Evolutionary conservation across 2,113 vertebrate genomes (phyloP).

Genomic region (Scolopax mira): DNA sequence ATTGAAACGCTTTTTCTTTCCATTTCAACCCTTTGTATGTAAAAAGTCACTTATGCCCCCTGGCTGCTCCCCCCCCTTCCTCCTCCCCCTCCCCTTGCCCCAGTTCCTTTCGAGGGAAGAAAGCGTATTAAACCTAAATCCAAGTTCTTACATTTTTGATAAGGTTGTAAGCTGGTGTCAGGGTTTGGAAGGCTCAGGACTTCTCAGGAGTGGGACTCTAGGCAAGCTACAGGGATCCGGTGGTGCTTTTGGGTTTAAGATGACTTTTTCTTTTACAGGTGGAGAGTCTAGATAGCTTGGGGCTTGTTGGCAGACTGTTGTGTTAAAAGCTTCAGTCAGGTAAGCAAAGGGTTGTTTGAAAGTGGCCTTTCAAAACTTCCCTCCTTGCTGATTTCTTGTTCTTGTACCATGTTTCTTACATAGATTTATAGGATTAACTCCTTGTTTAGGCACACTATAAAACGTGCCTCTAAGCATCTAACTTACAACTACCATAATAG

Average conservation of each 20-base stretch:
- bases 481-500: slow-evolving; percentile 30
- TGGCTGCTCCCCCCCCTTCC: not conserved
- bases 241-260: not conserved
- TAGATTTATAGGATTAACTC: not conserved
- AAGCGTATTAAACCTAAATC: not conserved
- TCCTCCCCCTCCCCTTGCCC: too few relatives aligned
- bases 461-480: not conserved
- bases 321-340: not conserved
- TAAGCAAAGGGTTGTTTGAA: not conserved
- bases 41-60: not conserved
- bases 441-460: not conserved
- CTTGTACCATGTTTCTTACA: not conserved
- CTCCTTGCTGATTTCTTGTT: not conserved
- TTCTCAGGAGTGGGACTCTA: not conserved
- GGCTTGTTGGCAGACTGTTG: not conserved
- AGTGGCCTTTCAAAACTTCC: not conserved
- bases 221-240: not conserved
- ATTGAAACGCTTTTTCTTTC: not conserved
- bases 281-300: not conserved
- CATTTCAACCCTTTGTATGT: not conserved
- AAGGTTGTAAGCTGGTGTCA: not conserved
- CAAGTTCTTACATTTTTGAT: not conserved
- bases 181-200: not conserved
- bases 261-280: not conserved
- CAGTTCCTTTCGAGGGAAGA: not conserved